A percentile compares a stretch with the other conserved stretches of the same genome.
Evolutionary conservation across 2,888 invertebrate species (phyloP).

Genomic region (Epinotia ramella): DNA sequence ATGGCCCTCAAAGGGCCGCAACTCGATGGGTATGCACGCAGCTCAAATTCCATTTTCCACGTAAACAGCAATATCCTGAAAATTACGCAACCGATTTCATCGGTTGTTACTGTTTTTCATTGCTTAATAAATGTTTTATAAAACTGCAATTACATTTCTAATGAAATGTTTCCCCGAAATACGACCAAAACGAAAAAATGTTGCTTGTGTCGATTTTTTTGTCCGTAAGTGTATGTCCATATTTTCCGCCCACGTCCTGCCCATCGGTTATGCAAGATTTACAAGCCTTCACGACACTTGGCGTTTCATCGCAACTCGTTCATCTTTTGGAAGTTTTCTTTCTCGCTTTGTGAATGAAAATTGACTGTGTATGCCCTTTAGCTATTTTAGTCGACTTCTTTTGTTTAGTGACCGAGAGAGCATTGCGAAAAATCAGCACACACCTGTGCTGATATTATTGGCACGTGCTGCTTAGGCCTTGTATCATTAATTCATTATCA

Average conservation of each 20-base stretch:
- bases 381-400: slow-evolving; percentile 39
- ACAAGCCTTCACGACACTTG: slow-evolving; percentile 32
- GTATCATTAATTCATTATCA: slow-evolving; percentile 30
- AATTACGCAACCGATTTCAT: too few relatives aligned
- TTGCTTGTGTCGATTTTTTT: too few relatives aligned
- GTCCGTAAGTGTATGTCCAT: slow-evolving; percentile 13
- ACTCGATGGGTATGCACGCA: too few relatives aligned
- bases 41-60: too few relatives aligned
- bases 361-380: slow-evolving; percentile 51
- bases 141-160: too few relatives aligned
- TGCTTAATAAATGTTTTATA: too few relatives aligned
- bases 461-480: slow-evolving; percentile 28
- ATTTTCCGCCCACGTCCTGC: slow-evolving; percentile 33
- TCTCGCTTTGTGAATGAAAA: slow-evolving; percentile 42
- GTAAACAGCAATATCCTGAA: too few relatives aligned
- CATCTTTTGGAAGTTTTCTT: slow-evolving; percentile 19
- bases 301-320: slow-evolving; percentile 27
- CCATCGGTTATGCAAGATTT: slow-evolving; percentile 41
- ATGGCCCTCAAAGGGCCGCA: too few relatives aligned
- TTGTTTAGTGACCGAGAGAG: slow-evolving; percentile 28
- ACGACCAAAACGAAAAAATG: too few relatives aligned
- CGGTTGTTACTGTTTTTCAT: too few relatives aligned
- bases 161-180: too few relatives aligned
- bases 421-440: slow-evolving; percentile 35
- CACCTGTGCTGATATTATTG: slow-evolving; percentile 39